These are phyloP conservation scores for Mesitornis unicolor DNA, from an alignment of 2,113 vertebrate genomes.

Conservation along the genomic window DNA sequence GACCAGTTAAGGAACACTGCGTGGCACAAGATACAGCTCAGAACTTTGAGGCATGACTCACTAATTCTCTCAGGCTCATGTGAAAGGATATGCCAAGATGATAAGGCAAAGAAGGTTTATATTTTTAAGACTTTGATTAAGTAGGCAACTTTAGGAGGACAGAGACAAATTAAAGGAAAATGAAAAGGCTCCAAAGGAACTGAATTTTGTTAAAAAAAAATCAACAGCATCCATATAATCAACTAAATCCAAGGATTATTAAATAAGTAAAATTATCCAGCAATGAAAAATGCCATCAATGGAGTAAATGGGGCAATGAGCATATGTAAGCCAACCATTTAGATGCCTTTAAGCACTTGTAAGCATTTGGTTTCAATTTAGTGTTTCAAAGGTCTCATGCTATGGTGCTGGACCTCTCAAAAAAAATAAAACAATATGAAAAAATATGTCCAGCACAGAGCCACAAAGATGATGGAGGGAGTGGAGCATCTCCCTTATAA, in stretches of 20 bases:
- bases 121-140: not conserved
- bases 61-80: not conserved
- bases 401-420: not conserved
- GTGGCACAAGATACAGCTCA: not conserved
- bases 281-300: not conserved
- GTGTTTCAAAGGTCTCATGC: not conserved
- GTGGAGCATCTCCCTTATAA: too few relatives aligned
- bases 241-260: not conserved
- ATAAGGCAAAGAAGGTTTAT: not conserved
- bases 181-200: not conserved
- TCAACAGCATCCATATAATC: not conserved
- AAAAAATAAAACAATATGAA: not conserved
- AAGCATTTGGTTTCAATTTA: constrained; percentile 1
- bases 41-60: not conserved
- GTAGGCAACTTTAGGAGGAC: not conserved
- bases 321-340: not conserved
- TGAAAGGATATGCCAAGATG: not conserved
- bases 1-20: not conserved
- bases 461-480: too few relatives aligned
- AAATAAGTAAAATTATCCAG: not conserved
- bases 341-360: not conserved
- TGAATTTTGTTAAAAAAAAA: not conserved
- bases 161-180: not conserved
- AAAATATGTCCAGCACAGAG: too few relatives aligned
- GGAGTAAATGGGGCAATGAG: not conserved